Conservation (phyloP, 2,113 vertebrate species). For the Mirza zaza region DNA sequence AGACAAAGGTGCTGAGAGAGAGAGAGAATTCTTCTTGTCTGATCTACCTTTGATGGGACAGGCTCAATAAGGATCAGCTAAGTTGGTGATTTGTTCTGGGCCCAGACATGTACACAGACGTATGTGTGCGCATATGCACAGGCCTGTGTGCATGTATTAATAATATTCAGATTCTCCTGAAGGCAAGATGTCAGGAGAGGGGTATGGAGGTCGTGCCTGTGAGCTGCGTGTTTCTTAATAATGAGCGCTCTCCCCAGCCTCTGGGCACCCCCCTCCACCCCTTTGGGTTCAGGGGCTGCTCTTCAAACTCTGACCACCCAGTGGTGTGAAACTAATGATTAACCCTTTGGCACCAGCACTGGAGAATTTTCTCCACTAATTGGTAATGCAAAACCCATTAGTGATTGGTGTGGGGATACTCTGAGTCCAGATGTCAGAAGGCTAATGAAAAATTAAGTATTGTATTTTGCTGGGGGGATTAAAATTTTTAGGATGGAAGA, state of each 20-base stretch:
- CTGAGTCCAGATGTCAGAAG: constrained; percentile 77
- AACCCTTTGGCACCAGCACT: constrained; percentile 77
- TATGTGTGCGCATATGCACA: background rate
- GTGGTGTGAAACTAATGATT: constrained; percentile 81
- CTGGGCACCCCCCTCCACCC: background rate
- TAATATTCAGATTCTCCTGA: background rate
- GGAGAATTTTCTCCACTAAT: constrained; percentile 73
- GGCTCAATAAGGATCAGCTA: background rate
- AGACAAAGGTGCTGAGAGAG: constrained; percentile 54
- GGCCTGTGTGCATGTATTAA: background rate
- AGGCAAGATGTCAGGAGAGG: constrained; percentile 16
- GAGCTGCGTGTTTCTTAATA: constrained; percentile 41
- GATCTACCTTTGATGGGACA: constrained; percentile 46
- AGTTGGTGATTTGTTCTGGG: constrained; percentile 5
- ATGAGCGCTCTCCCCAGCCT: constrained; percentile 28
- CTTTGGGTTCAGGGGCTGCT: constrained; percentile 57
- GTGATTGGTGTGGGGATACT: constrained; percentile 74
- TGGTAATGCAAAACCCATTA: constrained; percentile 79
- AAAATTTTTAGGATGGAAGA: constrained; percentile 29
- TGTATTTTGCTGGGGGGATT: constrained; percentile 71
- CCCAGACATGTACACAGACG: background rate
- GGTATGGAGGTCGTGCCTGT: background rate
- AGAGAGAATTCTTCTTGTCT: constrained; percentile 15
- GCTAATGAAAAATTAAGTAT: constrained; percentile 84
- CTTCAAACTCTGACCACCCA: constrained; percentile 69